Evolutionary conservation across 1,140 invertebrate species (phyloP).

Genomic region (Cepaea nemoralis): DNA sequence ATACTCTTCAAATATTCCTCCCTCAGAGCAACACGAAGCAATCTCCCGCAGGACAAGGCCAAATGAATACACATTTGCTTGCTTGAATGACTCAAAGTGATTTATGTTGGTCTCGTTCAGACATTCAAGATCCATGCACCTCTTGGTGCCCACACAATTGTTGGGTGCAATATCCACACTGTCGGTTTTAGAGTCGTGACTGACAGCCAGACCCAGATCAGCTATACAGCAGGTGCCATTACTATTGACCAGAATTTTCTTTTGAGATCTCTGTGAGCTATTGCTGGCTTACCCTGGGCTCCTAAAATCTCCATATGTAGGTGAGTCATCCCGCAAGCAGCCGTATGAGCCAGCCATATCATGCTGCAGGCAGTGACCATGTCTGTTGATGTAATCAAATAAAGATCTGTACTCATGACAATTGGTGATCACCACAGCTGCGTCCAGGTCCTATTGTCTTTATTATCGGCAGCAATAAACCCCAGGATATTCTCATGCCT

Average conservation of each 20-base stretch:
- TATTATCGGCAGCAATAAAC: slow-evolving; percentile 67
- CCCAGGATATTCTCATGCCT: slow-evolving; percentile 92
- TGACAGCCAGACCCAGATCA: slow-evolving; percentile 80
- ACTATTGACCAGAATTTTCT: slow-evolving; percentile 94
- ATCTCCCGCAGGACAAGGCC: slow-evolving; percentile 97
- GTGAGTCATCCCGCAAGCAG: slow-evolving; percentile 92
- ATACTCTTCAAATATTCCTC: slow-evolving; percentile 67
- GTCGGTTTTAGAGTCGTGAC: slow-evolving; percentile 84
- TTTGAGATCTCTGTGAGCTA: slow-evolving; percentile 97
- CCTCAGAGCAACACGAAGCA: slow-evolving; percentile 77
- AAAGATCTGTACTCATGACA: slow-evolving; percentile 93
- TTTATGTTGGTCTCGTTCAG: slow-evolving; percentile 81
- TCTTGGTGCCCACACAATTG: slow-evolving; percentile 92
- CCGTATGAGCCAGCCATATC: slow-evolving; percentile 92
- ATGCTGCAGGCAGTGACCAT: slow-evolving; percentile 80
- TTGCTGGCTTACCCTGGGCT: slow-evolving; percentile 84
- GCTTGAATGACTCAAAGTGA: slow-evolving; percentile 94
- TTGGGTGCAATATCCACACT: slow-evolving; percentile 93
- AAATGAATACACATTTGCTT: slow-evolving; percentile 95
- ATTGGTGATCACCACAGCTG: slow-evolving; percentile 92
- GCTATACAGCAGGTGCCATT: slow-evolving; percentile 95
- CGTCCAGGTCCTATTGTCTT: slow-evolving; percentile 78
- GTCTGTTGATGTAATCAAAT: slow-evolving; percentile 88
- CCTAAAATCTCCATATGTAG: slow-evolving; percentile 70
- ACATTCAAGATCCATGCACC: slow-evolving; percentile 95